Base-by-base conservation (phyloP, 2,888 invertebrate species). In the Hydropsyche betteni region DNA sequence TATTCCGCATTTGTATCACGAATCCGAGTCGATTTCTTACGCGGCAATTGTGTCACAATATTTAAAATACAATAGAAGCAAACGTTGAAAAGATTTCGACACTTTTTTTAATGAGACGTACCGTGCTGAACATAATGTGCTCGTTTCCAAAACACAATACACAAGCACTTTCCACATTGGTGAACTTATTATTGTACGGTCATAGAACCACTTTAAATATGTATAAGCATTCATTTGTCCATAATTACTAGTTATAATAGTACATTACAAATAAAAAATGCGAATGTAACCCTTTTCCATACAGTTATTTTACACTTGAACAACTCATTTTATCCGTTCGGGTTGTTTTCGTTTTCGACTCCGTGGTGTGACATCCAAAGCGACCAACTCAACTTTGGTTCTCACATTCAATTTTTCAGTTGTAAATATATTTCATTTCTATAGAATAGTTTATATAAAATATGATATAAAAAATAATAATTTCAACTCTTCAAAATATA, bases 301-400 rank as follows among this genome's bases (percentile, higher is more conserved):
- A 36, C 64, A 36, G 64, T 64, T 64, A 64, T 64, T 64, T 64
- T 64, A 64, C 64, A 64, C 64, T 64, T 64, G 64, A 64, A 64
- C 64, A 64, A 64, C 64, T 64, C 64, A 64, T 64, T 64, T 64
- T 64, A 64, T 64, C 64, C 64, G 64, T 64, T 64, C 64, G 64
- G 36, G 34, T 64, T 64, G 64, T 64, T 64, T 64, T 34, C 64
- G 34, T 36, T 24, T 58, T 6, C 8, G 16, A 58, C 58, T 24
- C 16, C 16, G 58, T 58, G 58, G 58, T 16, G 44, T 6, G 8
- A 24, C 58, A 24, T 5, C 16, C 58, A 16, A 58, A 58, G 3
- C 58, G 58, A 58, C 16, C 58, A 4, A 58, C 24, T 14, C 16
- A 7, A 14, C 8, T 16, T 58, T 58, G 8, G 5, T 24, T 14